A percentile compares a stretch with the other conserved stretches of the same genome.
Evolutionary conservation across 2,888 invertebrate genomes (phyloP).

Genomic region (Sphaerophoria rueppellii): DNA sequence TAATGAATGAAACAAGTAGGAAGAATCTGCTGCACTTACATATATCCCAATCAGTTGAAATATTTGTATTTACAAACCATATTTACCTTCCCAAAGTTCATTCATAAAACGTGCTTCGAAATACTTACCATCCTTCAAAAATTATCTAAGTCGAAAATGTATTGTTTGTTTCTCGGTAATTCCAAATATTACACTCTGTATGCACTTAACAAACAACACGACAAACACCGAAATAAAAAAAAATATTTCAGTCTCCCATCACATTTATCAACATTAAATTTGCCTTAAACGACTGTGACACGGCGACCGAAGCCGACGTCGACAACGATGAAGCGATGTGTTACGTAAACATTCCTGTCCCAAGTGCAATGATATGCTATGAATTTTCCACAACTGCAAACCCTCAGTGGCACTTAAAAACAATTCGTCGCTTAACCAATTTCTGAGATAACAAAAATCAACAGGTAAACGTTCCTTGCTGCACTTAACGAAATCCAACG

Average conservation of each 20-base stretch:
- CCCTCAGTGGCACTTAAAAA: conserved; percentile 68
- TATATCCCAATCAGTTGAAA: too few relatives aligned
- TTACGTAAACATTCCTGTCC: conserved; percentile 58
- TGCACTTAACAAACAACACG: conserved; percentile 67
- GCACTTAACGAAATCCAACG: conserved; percentile 17
- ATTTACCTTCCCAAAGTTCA: conserved; percentile 4
- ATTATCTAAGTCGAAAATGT: conserved; percentile 62
- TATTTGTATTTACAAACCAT: too few relatives aligned
- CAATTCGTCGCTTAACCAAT: conserved; percentile 60
- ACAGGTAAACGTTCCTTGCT: conserved; percentile 53
- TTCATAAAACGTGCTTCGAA: conserved; percentile 21
- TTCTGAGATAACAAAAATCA: conserved; percentile 48
- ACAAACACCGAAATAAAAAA: conserved; percentile 25
- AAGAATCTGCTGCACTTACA: too few relatives aligned
- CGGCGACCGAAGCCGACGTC: too few relatives aligned
- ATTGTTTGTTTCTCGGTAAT: conserved; percentile 51
- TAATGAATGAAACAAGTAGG: too few relatives aligned
- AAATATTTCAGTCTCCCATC: conserved; percentile 20
- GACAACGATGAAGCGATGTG: conserved; percentile 15
- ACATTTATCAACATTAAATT: conserved; percentile 65
- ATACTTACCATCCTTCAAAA: not conserved
- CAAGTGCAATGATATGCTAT: conserved; percentile 1
- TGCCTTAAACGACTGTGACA: conserved; percentile 61
- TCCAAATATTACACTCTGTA: conserved; percentile 39
- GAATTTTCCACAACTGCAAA: not conserved